Base-by-base conservation (phyloP, 2,888 invertebrate species). In the Marronus borbonicus region DNA sequence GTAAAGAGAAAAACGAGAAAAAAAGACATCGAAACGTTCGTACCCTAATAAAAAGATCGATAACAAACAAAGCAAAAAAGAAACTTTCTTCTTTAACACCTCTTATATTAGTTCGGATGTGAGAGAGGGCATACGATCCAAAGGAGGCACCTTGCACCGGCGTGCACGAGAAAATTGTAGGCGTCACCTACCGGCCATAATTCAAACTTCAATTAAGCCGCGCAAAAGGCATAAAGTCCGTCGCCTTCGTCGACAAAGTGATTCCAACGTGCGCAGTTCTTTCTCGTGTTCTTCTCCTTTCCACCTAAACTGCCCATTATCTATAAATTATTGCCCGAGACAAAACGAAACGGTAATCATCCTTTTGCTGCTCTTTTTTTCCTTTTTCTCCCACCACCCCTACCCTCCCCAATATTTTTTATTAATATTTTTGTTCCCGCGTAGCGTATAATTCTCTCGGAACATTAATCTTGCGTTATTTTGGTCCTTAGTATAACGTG, bases 171-270 rank as follows among this genome's bases (percentile, higher is more conserved):
- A 20, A 50, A 12, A 68, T 68, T 24, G 68, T 68, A 50, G 87
- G 87, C 86, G 87, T 84, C 80, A 84, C 85, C 80, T 81, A 74
- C 39, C 78, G 83, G 85, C 85, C 82, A 87, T 87, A 87, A 84
- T 86, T 87, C 87, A 87, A 86, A 87, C 85, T 87, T 87, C 87
- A 87, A 87, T 87, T 87, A 87, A 83, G 86, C 86, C 86, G 86
- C 86, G 82, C 84, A 86, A 84, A 78, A 74, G 80, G 81, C 79
- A 84, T 83, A 62, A 62, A 62, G 28, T 62, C 62, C 62, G 24
- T 31, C 62, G 62, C 62, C 62, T 62, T 55, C 62, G 24, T 28
- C 62, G 62, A 14, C 68, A 85, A 85, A 86, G 86, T 85, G 86
- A 86, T 86, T 86, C 84, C 68, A 12, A 24, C 20, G 20, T 14